These are phyloP conservation scores for Clarias batrachus DNA, from an alignment of 2,113 vertebrate species.

Conservation along the genomic window DNA sequence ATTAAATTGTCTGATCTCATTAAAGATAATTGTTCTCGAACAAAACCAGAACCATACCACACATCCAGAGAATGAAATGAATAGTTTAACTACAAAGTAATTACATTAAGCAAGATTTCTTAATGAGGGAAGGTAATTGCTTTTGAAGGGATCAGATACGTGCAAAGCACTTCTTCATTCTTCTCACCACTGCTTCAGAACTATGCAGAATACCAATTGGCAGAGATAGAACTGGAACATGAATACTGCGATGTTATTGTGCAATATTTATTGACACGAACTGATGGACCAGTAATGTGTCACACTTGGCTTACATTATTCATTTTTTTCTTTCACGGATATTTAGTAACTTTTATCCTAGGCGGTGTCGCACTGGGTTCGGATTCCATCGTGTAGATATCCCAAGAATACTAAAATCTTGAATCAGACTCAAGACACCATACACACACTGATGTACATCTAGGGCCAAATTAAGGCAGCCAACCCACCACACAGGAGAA, in stretches of 20 bases:
- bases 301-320: neutral
- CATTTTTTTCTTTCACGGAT: neutral
- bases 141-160: slow-evolving; percentile 63
- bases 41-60: slow-evolving; percentile 61
- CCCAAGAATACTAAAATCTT: neutral
- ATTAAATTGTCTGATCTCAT: slow-evolving; percentile 66
- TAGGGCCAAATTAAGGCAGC: neutral
- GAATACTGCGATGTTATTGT: neutral
- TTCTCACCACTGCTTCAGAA: slow-evolving; percentile 36
- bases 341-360: neutral
- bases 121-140: slow-evolving; percentile 72
- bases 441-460: neutral
- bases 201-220: slow-evolving; percentile 8
- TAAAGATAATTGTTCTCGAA: slow-evolving; percentile 67
- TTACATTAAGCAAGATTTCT: slow-evolving; percentile 69
- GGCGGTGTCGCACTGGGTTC: neutral
- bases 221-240: neutral
- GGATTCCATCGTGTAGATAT: neutral
- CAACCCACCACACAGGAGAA: neutral
- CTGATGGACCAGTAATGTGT: neutral
- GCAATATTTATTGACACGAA: neutral
- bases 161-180: slow-evolving; percentile 56
- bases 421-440: neutral
- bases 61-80: slow-evolving; percentile 67
- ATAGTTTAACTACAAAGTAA: slow-evolving; percentile 71